Percentiles rank a stretch among this genome's conserved stretches.
These are phyloP conservation scores for Nephrotoma appendiculata DNA, from an alignment of 2,888 invertebrate genomes.

Conservation along the genomic window DNA sequence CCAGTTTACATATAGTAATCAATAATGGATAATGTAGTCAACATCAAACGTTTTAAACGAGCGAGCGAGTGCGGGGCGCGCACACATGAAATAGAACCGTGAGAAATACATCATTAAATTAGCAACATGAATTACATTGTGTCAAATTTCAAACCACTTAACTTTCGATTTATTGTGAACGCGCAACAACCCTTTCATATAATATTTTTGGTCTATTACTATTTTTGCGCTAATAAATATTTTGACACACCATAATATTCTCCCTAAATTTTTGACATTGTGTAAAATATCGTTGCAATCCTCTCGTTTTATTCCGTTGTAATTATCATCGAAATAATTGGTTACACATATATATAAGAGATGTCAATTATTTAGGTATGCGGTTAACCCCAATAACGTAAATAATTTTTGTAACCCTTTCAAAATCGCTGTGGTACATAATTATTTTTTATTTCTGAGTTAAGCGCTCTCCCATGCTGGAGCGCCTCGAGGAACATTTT, in stretches of 20 bases:
- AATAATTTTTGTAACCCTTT: background rate
- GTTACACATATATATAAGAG: background rate
- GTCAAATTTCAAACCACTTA: conserved; percentile 3
- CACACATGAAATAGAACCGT: background rate
- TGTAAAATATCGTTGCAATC: background rate
- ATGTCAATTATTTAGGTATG: background rate
- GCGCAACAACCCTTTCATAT: background rate
- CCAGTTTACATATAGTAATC: background rate
- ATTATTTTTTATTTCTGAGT: background rate
- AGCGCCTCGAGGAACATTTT: background rate
- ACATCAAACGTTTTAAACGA: background rate
- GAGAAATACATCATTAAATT: conserved; percentile 2
- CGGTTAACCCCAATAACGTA: background rate
- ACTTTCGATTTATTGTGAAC: background rate
- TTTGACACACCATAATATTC: background rate
- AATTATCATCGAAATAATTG: conserved; percentile 3
- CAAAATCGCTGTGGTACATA: background rate
- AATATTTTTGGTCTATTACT: background rate
- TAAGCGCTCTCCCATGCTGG: background rate
- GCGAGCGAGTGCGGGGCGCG: background rate
- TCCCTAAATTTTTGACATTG: background rate
- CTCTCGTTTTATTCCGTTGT: background rate
- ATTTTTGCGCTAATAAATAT: background rate
- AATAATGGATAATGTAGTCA: background rate
- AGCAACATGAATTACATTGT: background rate